phyloP scores from a whole-genome alignment of 2,888 invertebrate species.

The Drosophila nr. medialis region DNA sequence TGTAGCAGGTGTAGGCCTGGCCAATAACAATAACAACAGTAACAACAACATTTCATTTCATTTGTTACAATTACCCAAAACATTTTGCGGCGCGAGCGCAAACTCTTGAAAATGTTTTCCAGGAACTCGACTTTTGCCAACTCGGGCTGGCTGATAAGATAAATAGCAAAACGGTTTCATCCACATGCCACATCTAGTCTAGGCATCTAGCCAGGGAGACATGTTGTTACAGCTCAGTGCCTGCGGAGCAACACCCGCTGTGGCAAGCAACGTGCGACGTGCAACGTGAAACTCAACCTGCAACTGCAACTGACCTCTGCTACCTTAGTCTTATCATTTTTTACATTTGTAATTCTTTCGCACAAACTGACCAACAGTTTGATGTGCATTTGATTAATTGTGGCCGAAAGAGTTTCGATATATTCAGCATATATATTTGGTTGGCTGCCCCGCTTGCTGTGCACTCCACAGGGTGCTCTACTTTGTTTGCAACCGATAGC shows the following conservation, averaged over 20 bases:
- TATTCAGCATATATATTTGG: background rate
- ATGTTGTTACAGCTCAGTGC: constrained; percentile 33
- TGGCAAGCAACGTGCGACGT: constrained; percentile 24
- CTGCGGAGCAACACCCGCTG: constrained; percentile 59
- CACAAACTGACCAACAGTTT: constrained; percentile 52
- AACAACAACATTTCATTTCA: constrained; percentile 38
- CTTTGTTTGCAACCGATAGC: constrained; percentile 28
- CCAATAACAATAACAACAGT: constrained; percentile 11
- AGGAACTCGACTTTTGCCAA: constrained; percentile 62
- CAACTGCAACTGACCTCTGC: constrained; percentile 9
- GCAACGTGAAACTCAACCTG: background rate
- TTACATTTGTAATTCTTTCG: constrained; percentile 59
- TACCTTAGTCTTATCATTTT: constrained; percentile 39
- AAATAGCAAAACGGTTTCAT: constrained; percentile 63
- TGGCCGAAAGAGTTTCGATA: constrained; percentile 62
- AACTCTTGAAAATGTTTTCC: constrained; percentile 36
- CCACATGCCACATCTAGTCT: constrained; percentile 47
- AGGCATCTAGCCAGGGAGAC: constrained; percentile 29
- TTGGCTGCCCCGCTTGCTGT: constrained; percentile 22
- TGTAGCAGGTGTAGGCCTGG: constrained; percentile 61
- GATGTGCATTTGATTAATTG: constrained; percentile 64
- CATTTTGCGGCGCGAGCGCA: constrained; percentile 51
- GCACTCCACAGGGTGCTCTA: constrained; percentile 40
- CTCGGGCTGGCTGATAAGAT: constrained; percentile 65
- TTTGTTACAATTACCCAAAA: constrained; percentile 75